phyloP scores from a whole-genome alignment of 1,140 invertebrate genomes.

The Eumaeus atala region DNA sequence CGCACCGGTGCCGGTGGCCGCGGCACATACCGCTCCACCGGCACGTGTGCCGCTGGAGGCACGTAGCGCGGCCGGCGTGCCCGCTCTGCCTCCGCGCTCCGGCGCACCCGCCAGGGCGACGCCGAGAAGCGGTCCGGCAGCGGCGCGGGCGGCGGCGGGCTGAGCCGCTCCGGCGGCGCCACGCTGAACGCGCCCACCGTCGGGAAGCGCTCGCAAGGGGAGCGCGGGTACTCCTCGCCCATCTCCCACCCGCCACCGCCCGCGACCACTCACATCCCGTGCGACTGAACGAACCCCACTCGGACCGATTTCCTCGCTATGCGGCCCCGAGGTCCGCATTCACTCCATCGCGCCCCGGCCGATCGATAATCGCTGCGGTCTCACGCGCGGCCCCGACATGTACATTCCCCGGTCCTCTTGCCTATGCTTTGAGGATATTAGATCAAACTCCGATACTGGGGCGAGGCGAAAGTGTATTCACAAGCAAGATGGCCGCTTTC shows the following conservation, averaged over 20 bases:
- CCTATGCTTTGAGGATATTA: constrained; percentile 24
- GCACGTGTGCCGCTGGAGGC: constrained; percentile 80
- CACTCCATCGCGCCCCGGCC: constrained; percentile 58
- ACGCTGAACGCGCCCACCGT: constrained; percentile 73
- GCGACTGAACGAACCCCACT: constrained; percentile 36
- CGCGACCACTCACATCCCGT: constrained; percentile 62
- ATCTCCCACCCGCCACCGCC: constrained; percentile 60
- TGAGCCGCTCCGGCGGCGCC: constrained; percentile 66
- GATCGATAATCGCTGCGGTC: constrained; percentile 68
- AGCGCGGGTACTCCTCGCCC: constrained; percentile 74
- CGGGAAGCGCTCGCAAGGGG: constrained; percentile 69
- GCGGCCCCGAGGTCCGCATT: constrained; percentile 65
- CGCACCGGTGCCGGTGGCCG: constrained; percentile 76
- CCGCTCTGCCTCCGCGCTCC: constrained; percentile 68
- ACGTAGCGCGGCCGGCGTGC: constrained; percentile 74
- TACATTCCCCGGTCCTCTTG: constrained; percentile 40
- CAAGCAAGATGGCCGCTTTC: constrained; percentile 66
- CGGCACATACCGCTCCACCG: constrained; percentile 80
- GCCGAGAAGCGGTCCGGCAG: constrained; percentile 71
- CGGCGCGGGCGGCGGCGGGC: constrained; percentile 68
- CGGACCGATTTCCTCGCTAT: constrained; percentile 39
- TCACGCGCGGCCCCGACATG: constrained; percentile 49
- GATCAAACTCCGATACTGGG: constrained; percentile 46
- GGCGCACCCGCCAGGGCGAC: constrained; percentile 71
- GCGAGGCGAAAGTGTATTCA: constrained; percentile 68